Base-by-base conservation (phyloP, 2,888 invertebrate genomes). In the Nomada ferruginata region DNA sequence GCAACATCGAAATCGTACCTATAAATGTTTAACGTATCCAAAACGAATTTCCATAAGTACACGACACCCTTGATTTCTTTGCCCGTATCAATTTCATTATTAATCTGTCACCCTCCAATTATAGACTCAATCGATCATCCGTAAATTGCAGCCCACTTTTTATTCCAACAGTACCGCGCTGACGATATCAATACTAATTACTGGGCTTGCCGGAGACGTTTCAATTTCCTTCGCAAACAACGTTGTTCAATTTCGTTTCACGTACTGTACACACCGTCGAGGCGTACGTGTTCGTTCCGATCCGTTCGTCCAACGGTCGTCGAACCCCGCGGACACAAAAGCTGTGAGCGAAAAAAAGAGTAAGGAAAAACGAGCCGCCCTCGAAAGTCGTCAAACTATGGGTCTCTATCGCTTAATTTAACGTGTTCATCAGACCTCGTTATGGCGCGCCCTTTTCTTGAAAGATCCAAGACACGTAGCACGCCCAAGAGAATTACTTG, bases 401-500 rank as follows among this genome's bases (percentile, higher is more conserved):
- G 18, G n/a, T 44, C 57, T n/a, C 29, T 26, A 36, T 52, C 47
- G 44, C 57, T 53, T 64, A 75, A 75, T 70, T 79, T 47, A 74
- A 69, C 66, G 42, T 50, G 73, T 70, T 65, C 64, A 23, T 80
- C 72, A 80, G 76, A 77, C 78, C 78, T 73, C 63, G 68, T 36
- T 68, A n/a, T 61, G n/a, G 71, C 66, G 70, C 72, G 71, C 76
- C 61, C 60, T 52, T 44, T 23, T 61, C 57, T n/a, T 23, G 68
- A 57, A 55, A 71, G 64, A 77, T 60, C 71, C 74, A 50, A 76
- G 81, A 80, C 81, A 80, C 75, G 68, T 81, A 68, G 76, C 79
- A 80, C 81, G 83, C 70, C 71, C 60, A n/a, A 20, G 63, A 59
- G 71, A 65, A 79, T 82, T 86, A 87, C 73, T 86, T 65, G 69